phyloP scores from a whole-genome alignment of 2,797 vertebrate genomes.

The Pachyuromys duprasi region DNA sequence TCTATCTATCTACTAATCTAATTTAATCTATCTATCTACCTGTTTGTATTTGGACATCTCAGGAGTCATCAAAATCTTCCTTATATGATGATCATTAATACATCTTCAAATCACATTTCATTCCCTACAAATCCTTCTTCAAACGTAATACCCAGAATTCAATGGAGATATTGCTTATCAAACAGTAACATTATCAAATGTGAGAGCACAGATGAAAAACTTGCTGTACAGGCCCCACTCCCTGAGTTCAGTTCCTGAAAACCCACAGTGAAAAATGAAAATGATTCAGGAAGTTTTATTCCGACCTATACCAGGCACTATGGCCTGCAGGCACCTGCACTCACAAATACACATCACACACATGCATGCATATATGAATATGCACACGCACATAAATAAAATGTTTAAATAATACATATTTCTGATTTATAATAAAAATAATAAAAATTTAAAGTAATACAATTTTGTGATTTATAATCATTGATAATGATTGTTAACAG shows the following conservation, averaged over 20 bases:
- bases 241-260: background rate
- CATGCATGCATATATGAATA: background rate
- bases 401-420: background rate
- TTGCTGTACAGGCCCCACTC: background rate
- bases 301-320: background rate
- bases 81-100: background rate
- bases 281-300: background rate
- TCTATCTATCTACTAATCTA: background rate
- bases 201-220: background rate
- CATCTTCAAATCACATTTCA: background rate
- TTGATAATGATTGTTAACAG: constrained; percentile 51
- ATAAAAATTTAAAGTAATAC: background rate
- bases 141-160: background rate
- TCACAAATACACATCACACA: background rate
- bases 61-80: background rate
- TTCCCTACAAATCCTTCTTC: background rate
- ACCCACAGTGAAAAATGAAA: background rate
- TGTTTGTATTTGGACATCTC: background rate
- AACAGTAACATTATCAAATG: background rate
- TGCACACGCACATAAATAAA: background rate
- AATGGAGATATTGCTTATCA: background rate
- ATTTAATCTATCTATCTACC: background rate
- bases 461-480: constrained; percentile 10
- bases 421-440: background rate
- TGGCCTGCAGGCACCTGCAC: background rate